Percentiles rank a stretch among this genome's conserved stretches.
Conservation (phyloP, 1,140 invertebrate genomes). For the Asobara japonica region DNA sequence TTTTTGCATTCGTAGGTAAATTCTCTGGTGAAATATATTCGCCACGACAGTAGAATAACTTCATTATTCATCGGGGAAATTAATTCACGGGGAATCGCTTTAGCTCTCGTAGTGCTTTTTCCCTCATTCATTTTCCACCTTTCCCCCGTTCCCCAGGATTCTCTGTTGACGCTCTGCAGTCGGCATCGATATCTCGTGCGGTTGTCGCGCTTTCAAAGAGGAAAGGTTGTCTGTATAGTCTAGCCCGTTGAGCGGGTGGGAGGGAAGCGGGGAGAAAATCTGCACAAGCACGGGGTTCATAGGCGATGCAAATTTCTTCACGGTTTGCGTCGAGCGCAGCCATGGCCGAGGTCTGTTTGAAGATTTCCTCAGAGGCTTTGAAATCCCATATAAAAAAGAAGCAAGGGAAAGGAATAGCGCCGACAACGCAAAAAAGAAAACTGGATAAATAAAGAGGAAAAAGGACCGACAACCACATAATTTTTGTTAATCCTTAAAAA, state of each 20-base stretch:
- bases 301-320: constrained; percentile 50
- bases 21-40: constrained; percentile 4
- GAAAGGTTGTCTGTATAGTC: not conserved
- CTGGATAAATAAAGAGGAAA: not conserved
- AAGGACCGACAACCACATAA: not conserved
- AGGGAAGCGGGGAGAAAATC: not conserved
- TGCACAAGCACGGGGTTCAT: constrained; percentile 33
- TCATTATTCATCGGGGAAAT: constrained; percentile 21
- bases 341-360: constrained; percentile 38
- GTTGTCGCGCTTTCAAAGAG: constrained; percentile 8
- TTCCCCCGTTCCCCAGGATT: not conserved
- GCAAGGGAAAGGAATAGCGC: not conserved
- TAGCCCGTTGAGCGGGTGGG: not conserved
- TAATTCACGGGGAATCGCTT: constrained; percentile 19
- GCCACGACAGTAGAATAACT: constrained; percentile 14
- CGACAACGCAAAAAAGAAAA: constrained; percentile 14
- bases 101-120: constrained; percentile 11
- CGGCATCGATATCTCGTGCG: constrained; percentile 2
- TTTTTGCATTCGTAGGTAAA: not conserved
- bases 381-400: constrained; percentile 26
- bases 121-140: constrained; percentile 7
- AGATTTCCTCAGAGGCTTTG: constrained; percentile 53
- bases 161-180: not conserved
- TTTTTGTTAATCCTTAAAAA: not conserved
- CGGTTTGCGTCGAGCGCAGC: constrained; percentile 31